Evolutionary conservation across 2,888 invertebrate genomes (phyloP).

Genomic region (Macrostomum cliftonense): DNA sequence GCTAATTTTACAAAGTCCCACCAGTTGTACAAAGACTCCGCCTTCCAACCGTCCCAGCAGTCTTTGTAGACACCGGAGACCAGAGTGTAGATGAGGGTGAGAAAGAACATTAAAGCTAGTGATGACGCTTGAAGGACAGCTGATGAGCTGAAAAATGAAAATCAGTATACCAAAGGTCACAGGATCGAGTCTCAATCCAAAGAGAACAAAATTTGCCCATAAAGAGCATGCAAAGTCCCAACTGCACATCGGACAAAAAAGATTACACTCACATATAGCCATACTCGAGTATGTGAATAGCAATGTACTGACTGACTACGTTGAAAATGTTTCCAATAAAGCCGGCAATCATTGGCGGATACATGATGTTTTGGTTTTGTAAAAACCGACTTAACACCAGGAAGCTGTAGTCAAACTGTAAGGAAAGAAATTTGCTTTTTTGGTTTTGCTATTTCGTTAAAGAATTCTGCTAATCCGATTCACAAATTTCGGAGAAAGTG

Average conservation of each 20-base stretch:
- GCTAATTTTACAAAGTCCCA: constrained; percentile 7
- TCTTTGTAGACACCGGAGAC: constrained; percentile 1
- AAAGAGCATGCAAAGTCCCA: no score
- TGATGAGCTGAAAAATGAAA: constrained; percentile 2
- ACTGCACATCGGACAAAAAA: no score
- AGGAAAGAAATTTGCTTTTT: no score
- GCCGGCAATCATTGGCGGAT: constrained; percentile 3
- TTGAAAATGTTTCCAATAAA: constrained; percentile 4
- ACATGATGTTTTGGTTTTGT: neutral
- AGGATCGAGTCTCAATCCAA: no score
- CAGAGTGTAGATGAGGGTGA: constrained; percentile 3
- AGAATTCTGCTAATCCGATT: no score
- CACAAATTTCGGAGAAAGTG: no score
- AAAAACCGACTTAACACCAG: neutral
- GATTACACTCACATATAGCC: neutral
- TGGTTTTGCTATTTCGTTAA: no score
- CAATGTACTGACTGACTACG: constrained; percentile 1
- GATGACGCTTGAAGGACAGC: constrained; percentile 1
- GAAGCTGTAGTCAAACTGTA: neutral
- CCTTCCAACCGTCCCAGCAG: constrained; percentile 7
- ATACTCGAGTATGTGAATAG: neutral
- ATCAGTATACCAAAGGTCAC: no score
- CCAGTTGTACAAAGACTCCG: constrained; percentile 10
- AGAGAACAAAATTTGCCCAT: neutral
- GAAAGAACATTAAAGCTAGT: neutral